These are phyloP conservation scores for Thymelicus sylvestris DNA, from an alignment of 2,888 invertebrate species.

Conservation along the genomic window DNA sequence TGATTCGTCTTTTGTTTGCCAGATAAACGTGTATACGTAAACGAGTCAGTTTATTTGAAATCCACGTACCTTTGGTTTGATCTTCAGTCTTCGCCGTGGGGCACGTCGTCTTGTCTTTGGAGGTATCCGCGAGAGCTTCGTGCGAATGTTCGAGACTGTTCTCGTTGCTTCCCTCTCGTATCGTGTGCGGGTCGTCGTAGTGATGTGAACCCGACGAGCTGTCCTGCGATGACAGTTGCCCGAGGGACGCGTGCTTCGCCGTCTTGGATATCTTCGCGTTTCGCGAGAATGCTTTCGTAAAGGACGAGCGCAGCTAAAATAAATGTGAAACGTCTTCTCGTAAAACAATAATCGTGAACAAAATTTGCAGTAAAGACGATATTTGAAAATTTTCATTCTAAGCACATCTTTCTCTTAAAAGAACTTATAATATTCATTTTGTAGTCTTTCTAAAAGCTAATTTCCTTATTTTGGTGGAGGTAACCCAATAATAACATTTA, in stretches of 20 bases:
- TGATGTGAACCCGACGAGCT: conserved; percentile 79
- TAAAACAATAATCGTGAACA: neutral
- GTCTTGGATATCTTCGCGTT: conserved; percentile 91
- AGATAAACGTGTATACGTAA: conserved; percentile 14
- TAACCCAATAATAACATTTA: no score
- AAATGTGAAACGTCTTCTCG: conserved; percentile 25
- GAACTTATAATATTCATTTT: no score
- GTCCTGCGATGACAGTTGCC: conserved; percentile 81
- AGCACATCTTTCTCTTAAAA: no score
- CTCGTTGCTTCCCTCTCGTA: conserved; percentile 81
- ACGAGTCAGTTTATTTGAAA: conserved; percentile 14
- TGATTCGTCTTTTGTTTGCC: conserved; percentile 27
- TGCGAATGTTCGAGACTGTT: conserved; percentile 82
- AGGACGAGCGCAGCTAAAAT: conserved; percentile 94
- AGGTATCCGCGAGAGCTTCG: conserved; percentile 69
- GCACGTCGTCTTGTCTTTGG: conserved; percentile 64
- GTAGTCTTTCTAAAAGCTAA: no score
- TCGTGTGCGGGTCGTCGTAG: conserved; percentile 81
- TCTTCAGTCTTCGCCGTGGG: conserved; percentile 67
- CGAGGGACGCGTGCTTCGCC: conserved; percentile 82
- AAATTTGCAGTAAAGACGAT: no score
- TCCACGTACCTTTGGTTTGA: conserved; percentile 72
- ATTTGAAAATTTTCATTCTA: no score
- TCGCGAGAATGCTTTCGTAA: conserved; percentile 98
- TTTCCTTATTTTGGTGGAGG: no score